Evolutionary conservation across 2,888 invertebrate genomes (phyloP), one percentile per base, ranked within the genome.

Genomic region (Melieria crassipennis): DNA sequence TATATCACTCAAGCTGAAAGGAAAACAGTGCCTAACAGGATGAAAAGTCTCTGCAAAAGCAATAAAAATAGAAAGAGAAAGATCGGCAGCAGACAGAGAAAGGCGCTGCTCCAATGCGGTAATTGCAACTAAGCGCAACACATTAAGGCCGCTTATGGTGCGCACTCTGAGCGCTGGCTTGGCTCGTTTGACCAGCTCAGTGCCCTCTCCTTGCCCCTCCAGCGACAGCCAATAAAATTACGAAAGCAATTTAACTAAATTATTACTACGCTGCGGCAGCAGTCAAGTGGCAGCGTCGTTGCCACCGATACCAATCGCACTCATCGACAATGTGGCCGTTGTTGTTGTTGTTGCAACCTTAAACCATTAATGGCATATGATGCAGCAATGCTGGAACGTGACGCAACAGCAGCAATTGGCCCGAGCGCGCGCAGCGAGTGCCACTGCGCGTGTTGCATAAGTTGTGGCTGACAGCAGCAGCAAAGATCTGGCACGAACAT

Each of bases 201-300:
- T 52, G 10, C 4, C 30, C 30, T 30, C 30, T 30, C 30, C 30
- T 30, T 2, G 2, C 30, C 2, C 42, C 16, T 16, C 30, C 46
- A 16, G 48, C 11, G 2, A 30, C 30, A 10, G 16, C 30, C 45
- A 68, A 43, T 11, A n/a, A 60, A 61, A 68, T 68, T 68, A 67
- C 67, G 60, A 67, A 67, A 50, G 50, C 67, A 67, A 30, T 60
- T 58, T 67, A 68, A 30, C 45, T 50, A 68, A 68, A 60, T 68
- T 68, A 61, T 61, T 42, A 52, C 7, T 5, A 11, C 11, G 48
- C 13, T 48, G 30, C 47, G 30, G 42, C 10, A 50, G 60, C 52
- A 61, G 50, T 50, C 67, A 67, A 67, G 5, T 62, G 16, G 45
- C 50, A 63, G 43, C 64, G 42, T 7, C 43, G 5, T 45, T 61